Percentiles rank a stretch among this genome's conserved stretches.
phyloP scores from a whole-genome alignment of 37 sponge, comb jelly and placozoan species.

The Crambe crambe region DNA sequence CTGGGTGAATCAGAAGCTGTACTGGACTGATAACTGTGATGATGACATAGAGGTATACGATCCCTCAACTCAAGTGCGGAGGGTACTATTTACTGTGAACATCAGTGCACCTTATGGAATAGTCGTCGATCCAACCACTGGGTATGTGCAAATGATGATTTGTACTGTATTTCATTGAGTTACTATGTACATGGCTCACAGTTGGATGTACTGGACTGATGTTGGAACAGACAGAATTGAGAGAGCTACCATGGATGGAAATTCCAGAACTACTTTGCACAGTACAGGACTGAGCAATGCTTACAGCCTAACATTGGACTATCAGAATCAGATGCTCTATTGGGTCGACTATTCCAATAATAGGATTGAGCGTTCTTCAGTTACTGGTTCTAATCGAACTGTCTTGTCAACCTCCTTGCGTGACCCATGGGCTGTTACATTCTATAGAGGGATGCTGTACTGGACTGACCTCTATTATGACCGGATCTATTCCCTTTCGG shows the following conservation, averaged over 20 bases:
- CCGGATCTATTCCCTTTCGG: constrained; percentile 6
- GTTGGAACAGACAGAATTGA: constrained; percentile 29
- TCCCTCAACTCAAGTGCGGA: constrained; percentile 7
- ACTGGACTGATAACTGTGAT: constrained; percentile 4
- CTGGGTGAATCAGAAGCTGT: constrained; percentile 16
- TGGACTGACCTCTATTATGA: constrained; percentile 10
- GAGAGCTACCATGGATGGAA: constrained; percentile 34
- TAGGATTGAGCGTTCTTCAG: constrained; percentile 31
- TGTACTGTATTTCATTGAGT: neutral
- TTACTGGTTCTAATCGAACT: constrained; percentile 30
- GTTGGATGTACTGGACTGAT: constrained; percentile 71
- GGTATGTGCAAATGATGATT: constrained; percentile 2
- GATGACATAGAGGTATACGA: constrained; percentile 27
- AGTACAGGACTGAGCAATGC: constrained; percentile 31
- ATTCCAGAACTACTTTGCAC: constrained; percentile 1
- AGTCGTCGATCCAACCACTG: constrained; percentile 41
- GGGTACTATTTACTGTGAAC: neutral
- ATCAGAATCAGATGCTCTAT: constrained; percentile 57
- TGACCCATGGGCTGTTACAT: constrained; percentile 2
- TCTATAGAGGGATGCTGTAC: constrained; percentile 4
- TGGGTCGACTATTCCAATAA: constrained; percentile 64
- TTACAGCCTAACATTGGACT: constrained; percentile 64
- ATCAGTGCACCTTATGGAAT: constrained; percentile 12
- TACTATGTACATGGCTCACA: neutral
- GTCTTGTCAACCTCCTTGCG: neutral